Conservation (phyloP, 2,888 invertebrate species). For the Sinotaia quadrata region DNA sequence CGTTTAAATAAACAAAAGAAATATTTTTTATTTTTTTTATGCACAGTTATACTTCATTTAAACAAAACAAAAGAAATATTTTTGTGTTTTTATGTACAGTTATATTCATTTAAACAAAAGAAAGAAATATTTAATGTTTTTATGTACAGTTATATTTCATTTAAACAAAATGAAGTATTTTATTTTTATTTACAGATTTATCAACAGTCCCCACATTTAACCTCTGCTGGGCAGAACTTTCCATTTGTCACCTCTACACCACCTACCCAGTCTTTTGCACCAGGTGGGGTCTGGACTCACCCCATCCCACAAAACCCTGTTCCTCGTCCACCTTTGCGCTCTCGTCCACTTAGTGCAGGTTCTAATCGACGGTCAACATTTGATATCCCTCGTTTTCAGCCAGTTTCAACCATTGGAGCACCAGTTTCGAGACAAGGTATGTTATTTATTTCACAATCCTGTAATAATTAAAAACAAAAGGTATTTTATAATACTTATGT, state of each 20-base stretch:
- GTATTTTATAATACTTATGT: not conserved
- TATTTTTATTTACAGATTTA: not conserved
- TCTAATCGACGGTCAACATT: slow-evolving; percentile 34
- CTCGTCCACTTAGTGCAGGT: slow-evolving; percentile 69
- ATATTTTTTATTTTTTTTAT: too few relatives aligned
- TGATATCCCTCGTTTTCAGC: slow-evolving; percentile 21
- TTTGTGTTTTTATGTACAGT: too few relatives aligned
- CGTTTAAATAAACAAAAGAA: too few relatives aligned
- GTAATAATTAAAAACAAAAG: not conserved
- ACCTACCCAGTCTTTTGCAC: slow-evolving; percentile 43
- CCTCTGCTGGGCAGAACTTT: not conserved
- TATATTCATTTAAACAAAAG: too few relatives aligned
- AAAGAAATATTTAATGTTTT: too few relatives aligned
- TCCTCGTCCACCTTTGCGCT: slow-evolving; percentile 61
- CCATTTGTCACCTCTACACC: slow-evolving; percentile 42
- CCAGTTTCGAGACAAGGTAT: slow-evolving; percentile 4
- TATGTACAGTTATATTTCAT: too few relatives aligned
- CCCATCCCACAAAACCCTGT: slow-evolving; percentile 46
- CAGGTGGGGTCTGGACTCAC: slow-evolving; percentile 44
- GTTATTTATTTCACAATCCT: not conserved
- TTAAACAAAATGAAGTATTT: too few relatives aligned
- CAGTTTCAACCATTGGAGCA: not conserved
- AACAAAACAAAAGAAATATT: too few relatives aligned
- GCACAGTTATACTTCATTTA: too few relatives aligned
- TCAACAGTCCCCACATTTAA: slow-evolving; percentile 6